Base-by-base conservation (phyloP, 1,140 invertebrate species). In the Argopecten irradians region DNA sequence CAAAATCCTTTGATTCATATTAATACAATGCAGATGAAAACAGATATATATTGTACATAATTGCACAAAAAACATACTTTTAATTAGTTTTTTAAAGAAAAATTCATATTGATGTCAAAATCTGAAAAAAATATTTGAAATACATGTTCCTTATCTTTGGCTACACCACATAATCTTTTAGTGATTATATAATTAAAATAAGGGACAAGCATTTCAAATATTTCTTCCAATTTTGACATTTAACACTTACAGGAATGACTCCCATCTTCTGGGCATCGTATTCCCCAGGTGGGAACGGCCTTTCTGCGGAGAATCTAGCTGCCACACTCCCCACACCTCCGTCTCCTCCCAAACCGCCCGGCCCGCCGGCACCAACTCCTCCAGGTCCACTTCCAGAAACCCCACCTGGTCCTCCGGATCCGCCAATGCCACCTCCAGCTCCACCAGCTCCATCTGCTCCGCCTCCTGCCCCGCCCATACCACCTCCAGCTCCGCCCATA, bases 161-260 rank as follows among this genome's bases (percentile, higher is more conserved):
- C n/a, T n/a, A n/a, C n/a, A n/a, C n/a, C n/a, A n/a, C n/a, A n/a
- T n/a, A n/a, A n/a, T n/a, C n/a, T n/a, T n/a, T n/a, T n/a, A n/a
- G n/a, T n/a, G n/a, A n/a, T n/a, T n/a, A n/a, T n/a, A n/a, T n/a
- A n/a, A n/a, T n/a, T n/a, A n/a, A n/a, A n/a, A n/a, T n/a, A n/a
- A n/a, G n/a, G n/a, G n/a, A n/a, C n/a, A n/a, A n/a, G n/a, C n/a
- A n/a, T 46, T 46, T 46, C 22, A 46, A 46, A 39, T 19, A 46
- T 46, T 14, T 14, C 13, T 46, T 46, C 9, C 13, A 19, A 46
- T 46, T 19, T 16, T 1, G 43, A 46, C 43, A 39, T n/a, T 82
- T n/a, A 41, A 89, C 32, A 91, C 96, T 96, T 88, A 97, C 97
- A 2, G 97, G 97, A 94, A 97, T 97, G 2, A 97, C 96, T 39